Base-by-base conservation (phyloP, 2,888 invertebrate species). In the Tinea pellionella region DNA sequence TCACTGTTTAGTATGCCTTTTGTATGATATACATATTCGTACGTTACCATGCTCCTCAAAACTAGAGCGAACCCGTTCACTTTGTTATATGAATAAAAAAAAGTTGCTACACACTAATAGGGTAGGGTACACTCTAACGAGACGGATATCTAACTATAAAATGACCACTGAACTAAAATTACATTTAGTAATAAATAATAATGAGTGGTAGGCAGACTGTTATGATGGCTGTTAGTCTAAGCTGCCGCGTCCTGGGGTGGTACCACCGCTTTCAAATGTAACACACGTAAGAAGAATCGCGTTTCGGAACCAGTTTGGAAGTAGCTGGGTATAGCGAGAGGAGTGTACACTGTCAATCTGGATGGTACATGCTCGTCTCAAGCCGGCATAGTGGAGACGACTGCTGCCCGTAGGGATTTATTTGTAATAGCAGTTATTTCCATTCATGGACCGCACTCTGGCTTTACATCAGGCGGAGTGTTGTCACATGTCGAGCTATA, bases 1-100 rank as follows among this genome's bases (percentile, higher is more conserved):
- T 70, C 72, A 73, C 74, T 73, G 71, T 67, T 71, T 72, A 72
- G 76, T 79, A 70, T 69, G 53, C 53, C 53, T 53, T 24, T 24
- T 51, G 24, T 24, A 24, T 24, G 24, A 24, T 16, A 15, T 53
- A 16, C 2, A 8, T 19, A 11, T 51, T 13, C 19, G 53, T 51
- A 18, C 13, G 19, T 53, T 53, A 47, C 15, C 3, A 53, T 18
- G 2, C 2, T 24, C 13, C 51, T 51, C 16, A n/a, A 53, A 53
- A 24, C n/a, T 7, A 53, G 53, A 53, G 53, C 53, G 24, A 51
- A 53, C 24, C 47, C 47, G 47, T 47, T 13, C 16, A 15, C 13
- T 47, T 15, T 16, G 16, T 16, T 47, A 47, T 47, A 47, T 47
- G 8, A 15, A 47, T 47, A 47, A 47, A 8, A 47, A 9, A 15